Percentiles rank a stretch among this genome's conserved stretches.
Conservation (phyloP, 1,140 invertebrate genomes). For the Zaprionus gabonicus region DNA sequence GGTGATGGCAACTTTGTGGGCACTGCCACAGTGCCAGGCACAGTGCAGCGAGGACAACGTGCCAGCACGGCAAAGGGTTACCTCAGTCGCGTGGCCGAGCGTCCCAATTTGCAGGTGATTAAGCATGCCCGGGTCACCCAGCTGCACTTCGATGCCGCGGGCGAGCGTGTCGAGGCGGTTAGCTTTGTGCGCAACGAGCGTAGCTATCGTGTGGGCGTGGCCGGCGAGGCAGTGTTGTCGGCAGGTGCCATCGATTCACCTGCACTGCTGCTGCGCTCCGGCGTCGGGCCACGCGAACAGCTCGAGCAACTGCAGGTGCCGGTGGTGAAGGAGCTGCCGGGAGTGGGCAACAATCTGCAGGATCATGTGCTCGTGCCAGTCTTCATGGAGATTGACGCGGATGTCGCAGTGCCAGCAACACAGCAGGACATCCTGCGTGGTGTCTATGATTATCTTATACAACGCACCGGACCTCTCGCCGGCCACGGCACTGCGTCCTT, state of each 20-base stretch:
- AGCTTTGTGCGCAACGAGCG: constrained; percentile 72
- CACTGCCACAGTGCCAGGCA: constrained; percentile 85
- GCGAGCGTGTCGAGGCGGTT: constrained; percentile 61
- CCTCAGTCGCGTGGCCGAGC: constrained; percentile 65
- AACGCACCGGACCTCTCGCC: constrained; percentile 85
- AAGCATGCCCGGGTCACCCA: constrained; percentile 87
- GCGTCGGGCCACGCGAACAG: constrained; percentile 85
- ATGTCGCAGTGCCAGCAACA: constrained; percentile 35
- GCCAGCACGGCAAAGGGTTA: constrained; percentile 85
- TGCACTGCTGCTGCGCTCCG: constrained; percentile 86
- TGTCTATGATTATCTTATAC: constrained; percentile 61
- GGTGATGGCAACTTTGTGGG: constrained; percentile 85
- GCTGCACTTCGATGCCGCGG: constrained; percentile 86
- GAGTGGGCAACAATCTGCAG: constrained; percentile 88
- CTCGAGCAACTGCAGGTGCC: constrained; percentile 84
- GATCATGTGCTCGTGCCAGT: constrained; percentile 85
- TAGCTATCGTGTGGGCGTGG: constrained; percentile 67
- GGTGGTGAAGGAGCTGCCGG: constrained; percentile 84
- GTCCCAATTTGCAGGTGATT: constrained; percentile 89
- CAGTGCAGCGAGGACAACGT: constrained; percentile 86
- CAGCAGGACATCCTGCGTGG: constrained; percentile 42
- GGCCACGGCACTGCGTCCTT: constrained; percentile 82
- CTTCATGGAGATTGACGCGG: constrained; percentile 56
- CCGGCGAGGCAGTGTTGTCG: constrained; percentile 86
- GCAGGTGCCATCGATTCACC: constrained; percentile 86